These are phyloP conservation scores for Rhinophrynus dorsalis DNA, from an alignment of 2,797 vertebrate genomes.

Conservation along the genomic window DNA sequence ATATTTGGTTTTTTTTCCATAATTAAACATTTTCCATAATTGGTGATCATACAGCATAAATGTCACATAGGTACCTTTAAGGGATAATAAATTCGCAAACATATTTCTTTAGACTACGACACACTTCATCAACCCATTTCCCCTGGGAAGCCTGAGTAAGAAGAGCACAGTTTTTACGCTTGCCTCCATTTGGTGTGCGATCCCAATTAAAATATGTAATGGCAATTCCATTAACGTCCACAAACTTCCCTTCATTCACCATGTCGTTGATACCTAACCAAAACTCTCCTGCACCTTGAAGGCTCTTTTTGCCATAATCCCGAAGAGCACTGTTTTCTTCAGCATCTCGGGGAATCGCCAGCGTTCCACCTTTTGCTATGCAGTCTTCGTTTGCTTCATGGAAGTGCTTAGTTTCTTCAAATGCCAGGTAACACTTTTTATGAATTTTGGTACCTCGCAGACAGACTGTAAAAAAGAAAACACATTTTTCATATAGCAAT, in stretches of 20 bases:
- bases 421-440: constrained; percentile 89
- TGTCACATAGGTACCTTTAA: constrained; percentile 54
- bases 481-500: no score
- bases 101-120: constrained; percentile 87
- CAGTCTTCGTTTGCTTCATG: constrained; percentile 96
- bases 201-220: constrained; percentile 91
- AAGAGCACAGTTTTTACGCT: constrained; percentile 86
- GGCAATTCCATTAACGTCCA: constrained; percentile 86
- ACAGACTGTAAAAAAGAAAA: constrained; percentile 79
- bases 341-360: constrained; percentile 81
- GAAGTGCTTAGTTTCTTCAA: constrained; percentile 84
- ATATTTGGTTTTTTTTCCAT: no score
- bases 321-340: constrained; percentile 82
- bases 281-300: constrained; percentile 77
- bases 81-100: constrained; percentile 94
- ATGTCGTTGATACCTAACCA: constrained; percentile 95
- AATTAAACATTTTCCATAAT: no score
- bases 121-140: constrained; percentile 90
- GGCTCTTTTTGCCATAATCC: constrained; percentile 84
- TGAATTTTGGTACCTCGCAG: constrained; percentile 89
- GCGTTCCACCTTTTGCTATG: constrained; percentile 90
- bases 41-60: no score
- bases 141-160: constrained; percentile 84
- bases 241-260: constrained; percentile 87
- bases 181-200: constrained; percentile 85